Evolutionary conservation across 1,140 invertebrate species (phyloP), one percentile per base, ranked within the genome.

Genomic region (Glossosoma conforme): DNA sequence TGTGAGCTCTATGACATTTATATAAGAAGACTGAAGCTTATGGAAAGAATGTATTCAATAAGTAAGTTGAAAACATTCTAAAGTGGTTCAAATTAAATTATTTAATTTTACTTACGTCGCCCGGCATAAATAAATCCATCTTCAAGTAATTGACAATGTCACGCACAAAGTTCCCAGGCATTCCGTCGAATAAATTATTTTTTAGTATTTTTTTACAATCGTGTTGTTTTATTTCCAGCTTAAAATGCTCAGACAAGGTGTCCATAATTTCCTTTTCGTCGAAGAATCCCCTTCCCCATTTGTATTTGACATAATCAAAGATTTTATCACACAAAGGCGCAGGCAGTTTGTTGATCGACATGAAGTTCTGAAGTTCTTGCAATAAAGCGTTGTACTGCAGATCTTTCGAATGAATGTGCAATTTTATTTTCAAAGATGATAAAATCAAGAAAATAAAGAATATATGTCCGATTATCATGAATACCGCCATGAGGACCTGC

Each of bases 271-370:
- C 28, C 19, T 51, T 41, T 38, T 51, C 48, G n/a, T 44, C 32
- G 21, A 51, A 51, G 25, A 37, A 44, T 25, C 13, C 44, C 20
- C 48, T 42, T 20, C 38, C 40, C 48, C 48, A 51, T 44, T 43
- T 44, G 33, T 51, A 38, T 30, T 51, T 44, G 14, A 42, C 35
- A 20, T 44, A 51, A 0, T 21, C 38, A 14, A 18, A 51, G 25
- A 44, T 38, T 28, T 38, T 51, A 2, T 51, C 33, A 15, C 33
- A 13, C 19, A 51, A 44, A 11, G 37, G 8, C 2, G 14, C 13
- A 8, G 41, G 41, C 14, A 51, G 10, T 0, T 28, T n/a, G n/a
- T 51, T 51, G 18, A 36, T 43, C 1, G 19, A 24, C 19, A 51
- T 44, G 18, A 33, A 44, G 13, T 37, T 35, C 10, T 33, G 19